Base-by-base conservation (phyloP, 2,113 vertebrate species). In the Mesocricetus auratus region DNA sequence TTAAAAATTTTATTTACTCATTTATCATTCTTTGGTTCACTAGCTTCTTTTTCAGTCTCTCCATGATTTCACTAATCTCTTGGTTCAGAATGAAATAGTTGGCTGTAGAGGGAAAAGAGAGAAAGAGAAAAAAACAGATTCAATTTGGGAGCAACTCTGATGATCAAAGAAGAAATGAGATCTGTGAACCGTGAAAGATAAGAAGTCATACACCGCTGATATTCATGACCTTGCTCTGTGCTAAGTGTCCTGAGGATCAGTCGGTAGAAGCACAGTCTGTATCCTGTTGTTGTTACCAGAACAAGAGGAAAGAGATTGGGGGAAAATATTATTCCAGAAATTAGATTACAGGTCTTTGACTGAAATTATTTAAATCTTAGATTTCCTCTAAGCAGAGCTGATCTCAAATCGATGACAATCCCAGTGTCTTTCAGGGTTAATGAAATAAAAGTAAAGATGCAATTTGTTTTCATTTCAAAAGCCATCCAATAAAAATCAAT, bases 11-110 rank as follows among this genome's bases (percentile, higher is more conserved):
- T 75, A 94, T 98, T 98, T 97, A 93, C 62, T 95, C 62, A 79
- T 98, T 98, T 97, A 90, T 97, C 95, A 92, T 94, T 94, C 39
- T 97, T 86, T 97, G 92, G 93, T 97, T 98, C 96, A 45, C 24
- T 97, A 85, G 94, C 69, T 98, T 97, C 91, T 97, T 97, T 98
- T 97, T 97, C 74, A 90, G 78, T 96, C 88, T 96, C 90, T 64
- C 94, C 90, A 81, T 94, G 97, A 97, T 98, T 98, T 98, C 95
- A 98, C 98, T 98, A 98, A 97, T 97, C 91, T 97, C 95, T 95
- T 91, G 64, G 94, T 94, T 92, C 85, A 96, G 78, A 98, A 97
- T 95, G 85, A 97, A 97, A 98, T 90, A 86, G 64, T 92, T 96
- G 91, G 71, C 97, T 95, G 89, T 89, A 96, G 96, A 92, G 69